These are phyloP conservation scores for Sminthopsis crassicaudata DNA, from an alignment of 2,113 vertebrate species.

Conservation along the genomic window DNA sequence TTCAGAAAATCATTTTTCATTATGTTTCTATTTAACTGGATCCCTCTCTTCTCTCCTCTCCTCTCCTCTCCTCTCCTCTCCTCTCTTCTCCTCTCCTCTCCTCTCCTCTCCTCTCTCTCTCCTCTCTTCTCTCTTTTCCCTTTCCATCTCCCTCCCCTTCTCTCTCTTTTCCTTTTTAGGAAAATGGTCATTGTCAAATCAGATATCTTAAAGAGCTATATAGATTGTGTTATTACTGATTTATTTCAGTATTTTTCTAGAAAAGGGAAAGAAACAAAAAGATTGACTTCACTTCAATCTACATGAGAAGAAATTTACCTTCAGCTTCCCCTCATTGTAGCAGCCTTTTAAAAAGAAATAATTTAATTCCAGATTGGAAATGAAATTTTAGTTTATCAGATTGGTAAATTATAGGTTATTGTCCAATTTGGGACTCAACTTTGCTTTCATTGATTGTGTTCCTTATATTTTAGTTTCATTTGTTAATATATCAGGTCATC, in stretches of 20 bases:
- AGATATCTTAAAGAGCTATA: conserved; percentile 24
- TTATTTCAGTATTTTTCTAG: conserved; percentile 58
- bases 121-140: conserved; percentile 47
- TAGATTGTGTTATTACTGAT: conserved; percentile 32
- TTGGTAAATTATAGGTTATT: conserved; percentile 94
- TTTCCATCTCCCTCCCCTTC: conserved; percentile 39
- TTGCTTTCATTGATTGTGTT: conserved; percentile 74
- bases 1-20: conserved; percentile 62
- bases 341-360: conserved; percentile 81
- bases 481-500: conserved; percentile 70
- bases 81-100: background rate
- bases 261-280: conserved; percentile 42
- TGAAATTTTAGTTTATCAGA: conserved; percentile 95
- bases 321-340: conserved; percentile 63
- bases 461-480: conserved; percentile 82
- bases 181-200: background rate
- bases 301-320: conserved; percentile 41
- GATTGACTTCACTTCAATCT: conserved; percentile 54
- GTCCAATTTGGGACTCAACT: conserved; percentile 90
- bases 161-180: background rate
- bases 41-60: conserved; percentile 12
- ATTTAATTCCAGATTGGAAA: conserved; percentile 99
- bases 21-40: conserved; percentile 63
- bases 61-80: conserved; percentile 39
- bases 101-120: background rate